phyloP scores from a whole-genome alignment of 1,140 invertebrate genomes.

The Danaus plexippus region DNA sequence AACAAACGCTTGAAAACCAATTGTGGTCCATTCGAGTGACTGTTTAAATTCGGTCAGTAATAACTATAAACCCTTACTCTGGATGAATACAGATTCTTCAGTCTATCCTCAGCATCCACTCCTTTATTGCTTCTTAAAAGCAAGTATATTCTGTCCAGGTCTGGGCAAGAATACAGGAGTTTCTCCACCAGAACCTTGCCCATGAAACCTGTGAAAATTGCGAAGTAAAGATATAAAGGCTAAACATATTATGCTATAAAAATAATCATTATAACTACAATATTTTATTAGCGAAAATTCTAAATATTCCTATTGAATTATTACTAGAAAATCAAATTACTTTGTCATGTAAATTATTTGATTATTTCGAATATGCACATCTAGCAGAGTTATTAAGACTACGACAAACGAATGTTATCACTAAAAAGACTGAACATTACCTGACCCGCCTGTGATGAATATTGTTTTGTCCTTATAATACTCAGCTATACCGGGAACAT shows the following conservation, averaged over 20 bases:
- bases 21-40: too few relatives aligned
- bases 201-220: conserved; percentile 78
- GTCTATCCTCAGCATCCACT: conserved; percentile 38
- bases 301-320: too few relatives aligned
- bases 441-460: conserved; percentile 59
- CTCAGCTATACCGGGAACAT: conserved; percentile 38
- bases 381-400: too few relatives aligned
- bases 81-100: conserved; percentile 29
- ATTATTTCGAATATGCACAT: too few relatives aligned
- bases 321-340: too few relatives aligned
- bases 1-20: too few relatives aligned
- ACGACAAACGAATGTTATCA: background rate
- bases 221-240: too few relatives aligned
- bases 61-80: conserved; percentile 17
- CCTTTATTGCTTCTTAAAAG: conserved; percentile 82
- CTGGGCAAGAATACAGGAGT: conserved; percentile 83
- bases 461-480: conserved; percentile 58
- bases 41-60: background rate
- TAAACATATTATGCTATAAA: too few relatives aligned
- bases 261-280: too few relatives aligned
- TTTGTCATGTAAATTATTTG: too few relatives aligned
- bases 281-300: too few relatives aligned
- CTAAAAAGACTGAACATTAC: conserved; percentile 27
- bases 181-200: conserved; percentile 91
- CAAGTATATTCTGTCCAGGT: conserved; percentile 81